phyloP scores from a whole-genome alignment of 1,140 invertebrate genomes.

The Lordiphosa collinella region DNA sequence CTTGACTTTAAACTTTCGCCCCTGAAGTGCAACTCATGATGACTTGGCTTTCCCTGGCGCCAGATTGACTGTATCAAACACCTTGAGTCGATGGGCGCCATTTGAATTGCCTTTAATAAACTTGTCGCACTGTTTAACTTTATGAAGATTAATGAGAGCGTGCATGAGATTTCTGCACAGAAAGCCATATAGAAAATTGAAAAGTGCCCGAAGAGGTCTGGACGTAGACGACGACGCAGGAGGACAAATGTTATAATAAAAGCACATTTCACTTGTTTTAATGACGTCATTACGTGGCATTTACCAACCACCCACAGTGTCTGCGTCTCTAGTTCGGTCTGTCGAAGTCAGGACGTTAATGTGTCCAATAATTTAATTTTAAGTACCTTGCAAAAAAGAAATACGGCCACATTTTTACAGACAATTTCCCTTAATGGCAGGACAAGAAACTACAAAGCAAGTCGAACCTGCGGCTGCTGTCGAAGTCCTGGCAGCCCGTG shows the following conservation, averaged over 20 bases:
- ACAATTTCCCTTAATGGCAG: conserved; percentile 73
- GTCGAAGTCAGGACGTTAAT: conserved; percentile 74
- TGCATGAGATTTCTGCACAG: conserved; percentile 39
- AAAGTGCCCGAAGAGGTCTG: conserved; percentile 42
- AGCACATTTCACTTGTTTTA: conserved; percentile 76
- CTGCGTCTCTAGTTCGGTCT: conserved; percentile 3
- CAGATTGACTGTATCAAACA: conserved; percentile 43
- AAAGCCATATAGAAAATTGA: conserved; percentile 46
- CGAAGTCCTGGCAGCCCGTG: conserved; percentile 27
- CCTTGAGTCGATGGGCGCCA: conserved; percentile 53
- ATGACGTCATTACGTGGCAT: conserved; percentile 75
- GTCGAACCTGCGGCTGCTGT: conserved; percentile 39
- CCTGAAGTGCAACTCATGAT: conserved; percentile 27
- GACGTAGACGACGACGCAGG: background rate
- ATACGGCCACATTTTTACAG: conserved; percentile 77
- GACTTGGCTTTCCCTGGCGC: conserved; percentile 23
- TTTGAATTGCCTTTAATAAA: conserved; percentile 63
- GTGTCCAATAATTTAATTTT: conserved; percentile 78
- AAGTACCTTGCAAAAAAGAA: conserved; percentile 77
- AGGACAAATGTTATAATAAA: conserved; percentile 55
- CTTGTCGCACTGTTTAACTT: conserved; percentile 72
- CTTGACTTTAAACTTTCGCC: conserved; percentile 2
- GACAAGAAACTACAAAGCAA: conserved; percentile 28
- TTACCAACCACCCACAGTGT: conserved; percentile 34
- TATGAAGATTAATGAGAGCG: conserved; percentile 73